Base-by-base conservation (phyloP, 23 tunicate species). In the Phallusia fumigata region DNA sequence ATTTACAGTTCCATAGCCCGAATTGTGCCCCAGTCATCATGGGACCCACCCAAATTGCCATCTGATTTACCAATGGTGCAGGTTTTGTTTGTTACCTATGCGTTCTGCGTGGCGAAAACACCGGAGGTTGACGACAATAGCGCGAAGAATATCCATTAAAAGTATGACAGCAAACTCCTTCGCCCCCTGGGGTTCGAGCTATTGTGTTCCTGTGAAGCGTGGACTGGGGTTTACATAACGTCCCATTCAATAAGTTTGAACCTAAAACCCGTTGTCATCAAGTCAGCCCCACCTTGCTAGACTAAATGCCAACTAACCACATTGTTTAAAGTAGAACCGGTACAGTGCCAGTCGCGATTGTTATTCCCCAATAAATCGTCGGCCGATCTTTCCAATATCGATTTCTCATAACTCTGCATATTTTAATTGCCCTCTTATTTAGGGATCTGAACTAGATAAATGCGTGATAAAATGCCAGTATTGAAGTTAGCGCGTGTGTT, bases 141-240 rank as follows among this genome's bases (percentile, higher is more conserved):
- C 69, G 28, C 69, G 69, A 58, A 16, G 69, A 58, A 58, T 58
- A 58, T 58, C 69, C 69, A 58, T 58, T 58, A 58, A 58, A 58
- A 58, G 69, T 22, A 58, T 58, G 69, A 58, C 28, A 24, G 69
- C 69, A 58, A 24, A 24, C 26, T 16, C 69, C 69, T 58, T 16
- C 69, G 26, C 69, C 69, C 28, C 28, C 28, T 58, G 28, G 28
- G 28, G 28, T 24, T 22, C 15, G 28, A 22, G 69, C 69, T 24
- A 21, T 58, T 58, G 69, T 58, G 28, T 21, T 58, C 28, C 69
- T 1, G 26, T 16, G 28, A 58, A 58, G 69, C 69, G 69, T 58
- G 2, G 69, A 58, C 26, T 58, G 69, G 69, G 69, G 69, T 58
- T 58, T 58, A 58, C 69, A 58, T 58, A 58, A 16, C 26, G 11